A percentile compares a stretch with the other conserved stretches of the same genome.
Evolutionary conservation across 2,888 invertebrate genomes (phyloP).

Genomic region (Trissolcus japonicus): DNA sequence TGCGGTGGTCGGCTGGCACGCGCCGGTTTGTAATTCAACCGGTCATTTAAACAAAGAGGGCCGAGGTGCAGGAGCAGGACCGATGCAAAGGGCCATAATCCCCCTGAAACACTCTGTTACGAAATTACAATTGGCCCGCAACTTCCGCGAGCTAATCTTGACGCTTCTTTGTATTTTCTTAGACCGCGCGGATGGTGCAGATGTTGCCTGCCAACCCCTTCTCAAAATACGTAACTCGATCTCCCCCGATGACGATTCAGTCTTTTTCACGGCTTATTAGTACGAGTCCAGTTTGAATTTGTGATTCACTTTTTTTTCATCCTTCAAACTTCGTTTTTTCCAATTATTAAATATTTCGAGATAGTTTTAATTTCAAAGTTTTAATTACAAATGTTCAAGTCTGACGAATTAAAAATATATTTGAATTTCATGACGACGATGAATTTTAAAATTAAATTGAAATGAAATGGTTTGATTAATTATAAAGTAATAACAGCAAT

Average conservation of each 20-base stretch:
- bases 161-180: slow-evolving; percentile 49
- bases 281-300: too few species aligned
- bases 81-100: slow-evolving; percentile 49
- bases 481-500: too few species aligned
- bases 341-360: too few species aligned
- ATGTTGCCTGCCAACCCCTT: slow-evolving; percentile 55
- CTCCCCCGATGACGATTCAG: background rate
- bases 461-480: too few species aligned
- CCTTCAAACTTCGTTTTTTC: too few species aligned
- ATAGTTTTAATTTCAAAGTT: too few species aligned
- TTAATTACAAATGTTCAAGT: too few species aligned
- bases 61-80: slow-evolving; percentile 23
- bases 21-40: slow-evolving; percentile 74
- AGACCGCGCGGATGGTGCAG: slow-evolving; percentile 46
- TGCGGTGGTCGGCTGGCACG: slow-evolving; percentile 70
- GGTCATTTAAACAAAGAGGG: slow-evolving; percentile 70
- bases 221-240: slow-evolving; percentile 55
- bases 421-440: too few species aligned
- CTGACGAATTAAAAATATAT: too few species aligned
- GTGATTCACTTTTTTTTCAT: too few species aligned
- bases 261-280: too few species aligned
- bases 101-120: slow-evolving; percentile 56
- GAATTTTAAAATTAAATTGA: too few species aligned
- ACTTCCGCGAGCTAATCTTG: slow-evolving; percentile 59
- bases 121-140: slow-evolving; percentile 50